A percentile compares a stretch with the other conserved stretches of the same genome.
phyloP scores from a whole-genome alignment of 2,888 invertebrate genomes.

The Machimus atricapillus region DNA sequence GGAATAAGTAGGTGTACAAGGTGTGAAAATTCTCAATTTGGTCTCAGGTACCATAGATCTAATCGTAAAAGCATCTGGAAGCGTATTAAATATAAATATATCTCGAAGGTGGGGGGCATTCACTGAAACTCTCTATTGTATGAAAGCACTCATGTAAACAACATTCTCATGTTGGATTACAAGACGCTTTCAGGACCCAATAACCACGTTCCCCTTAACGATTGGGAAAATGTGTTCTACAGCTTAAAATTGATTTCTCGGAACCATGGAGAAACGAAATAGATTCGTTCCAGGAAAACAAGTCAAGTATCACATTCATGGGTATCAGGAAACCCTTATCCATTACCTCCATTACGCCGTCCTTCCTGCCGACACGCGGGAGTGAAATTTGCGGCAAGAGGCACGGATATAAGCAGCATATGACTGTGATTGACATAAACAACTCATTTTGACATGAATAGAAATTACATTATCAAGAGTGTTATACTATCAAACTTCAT shows the following conservation, averaged over 20 bases:
- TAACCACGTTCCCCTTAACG: background rate
- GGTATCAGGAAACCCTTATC: constrained; percentile 25
- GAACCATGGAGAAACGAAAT: background rate
- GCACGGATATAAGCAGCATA: constrained; percentile 13
- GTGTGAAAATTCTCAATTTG: background rate
- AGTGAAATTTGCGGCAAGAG: background rate
- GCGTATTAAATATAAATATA: background rate
- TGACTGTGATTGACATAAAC: constrained; percentile 43
- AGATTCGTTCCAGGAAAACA: constrained; percentile 11
- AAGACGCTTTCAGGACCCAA: constrained; percentile 4
- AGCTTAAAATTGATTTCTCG: constrained; percentile 12
- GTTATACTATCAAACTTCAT: background rate
- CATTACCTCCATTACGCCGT: background rate
- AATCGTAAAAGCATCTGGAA: background rate
- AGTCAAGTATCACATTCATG: constrained; percentile 6
- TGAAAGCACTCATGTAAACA: background rate
- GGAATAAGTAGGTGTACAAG: background rate
- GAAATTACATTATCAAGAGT: constrained; percentile 37
- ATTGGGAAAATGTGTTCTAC: constrained; percentile 7
- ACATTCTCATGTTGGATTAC: background rate
- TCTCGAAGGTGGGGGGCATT: background rate
- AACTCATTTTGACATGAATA: constrained; percentile 42
- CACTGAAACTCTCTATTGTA: background rate
- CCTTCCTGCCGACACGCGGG: background rate
- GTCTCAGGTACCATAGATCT: background rate